Conservation (phyloP, 2,888 invertebrate species). For the Camponotus fellah region DNA sequence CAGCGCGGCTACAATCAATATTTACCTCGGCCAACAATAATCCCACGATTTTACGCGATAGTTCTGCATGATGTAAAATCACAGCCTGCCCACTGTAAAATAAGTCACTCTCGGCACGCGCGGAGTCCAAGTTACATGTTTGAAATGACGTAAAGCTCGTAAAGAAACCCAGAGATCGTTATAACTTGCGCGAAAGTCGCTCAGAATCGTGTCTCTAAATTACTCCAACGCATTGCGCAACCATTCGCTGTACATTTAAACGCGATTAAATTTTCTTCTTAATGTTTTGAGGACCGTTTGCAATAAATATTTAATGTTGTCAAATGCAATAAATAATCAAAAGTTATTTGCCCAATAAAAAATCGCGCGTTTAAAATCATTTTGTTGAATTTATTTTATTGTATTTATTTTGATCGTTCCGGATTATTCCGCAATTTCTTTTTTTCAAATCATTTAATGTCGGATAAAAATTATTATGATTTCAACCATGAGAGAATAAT, state of each 20-base stretch:
- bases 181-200: slow-evolving; percentile 23
- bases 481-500: slow-evolving; percentile 1
- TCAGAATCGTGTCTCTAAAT: slow-evolving; percentile 3
- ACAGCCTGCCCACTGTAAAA: not conserved
- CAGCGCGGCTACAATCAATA: slow-evolving; percentile 27
- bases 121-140: slow-evolving; percentile 15
- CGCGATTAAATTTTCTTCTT: not conserved
- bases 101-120: slow-evolving; percentile 11
- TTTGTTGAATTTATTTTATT: not conserved
- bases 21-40: slow-evolving; percentile 18
- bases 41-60: slow-evolving; percentile 30
- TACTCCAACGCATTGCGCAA: slow-evolving; percentile 32
- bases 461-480: slow-evolving; percentile 1
- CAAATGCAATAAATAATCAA: not conserved
- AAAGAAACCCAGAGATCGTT: slow-evolving; percentile 17
- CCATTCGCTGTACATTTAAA: slow-evolving; percentile 9
- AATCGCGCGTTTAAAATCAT: not conserved
- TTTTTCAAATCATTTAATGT: not conserved
- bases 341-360: not conserved
- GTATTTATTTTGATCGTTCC: not conserved
- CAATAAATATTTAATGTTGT: not conserved
- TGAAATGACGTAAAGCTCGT: slow-evolving; percentile 24
- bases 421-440: slow-evolving; percentile 6
- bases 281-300: not conserved
- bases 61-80: not conserved